Base-by-base conservation (phyloP, 2,888 invertebrate species). In the Tuberolachnus salignus region DNA sequence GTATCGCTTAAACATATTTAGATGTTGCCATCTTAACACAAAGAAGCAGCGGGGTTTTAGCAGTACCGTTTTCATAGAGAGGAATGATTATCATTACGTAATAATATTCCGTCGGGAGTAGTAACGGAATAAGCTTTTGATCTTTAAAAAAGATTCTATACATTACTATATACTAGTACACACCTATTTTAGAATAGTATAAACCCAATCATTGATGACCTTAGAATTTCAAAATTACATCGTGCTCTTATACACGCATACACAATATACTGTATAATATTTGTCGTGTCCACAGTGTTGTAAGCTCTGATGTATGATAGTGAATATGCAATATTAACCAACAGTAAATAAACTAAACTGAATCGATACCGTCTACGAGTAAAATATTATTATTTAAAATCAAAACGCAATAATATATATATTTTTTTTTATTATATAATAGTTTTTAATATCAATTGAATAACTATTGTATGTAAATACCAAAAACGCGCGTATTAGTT, bases 51-150 rank as follows among this genome's bases (percentile, higher is more conserved):
- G 11, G n/a, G 19, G 26, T 34, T 67, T 14, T 46, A 46, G 23
- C 13, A 14, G 34, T 49, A 34, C 21, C 14, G 11, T 57, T 70
- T 71, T 59, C 46, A 49, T n/a, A n/a, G n/a, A 59, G 3, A n/a
- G 2, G 8, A 44, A 1, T 16, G n/a, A 57, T n/a, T n/a, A 57
- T 55, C 42, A 9, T 21, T 8, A 44, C 14, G 26, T 42, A 26
- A n/a, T 19, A 69, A 51, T 46, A 59, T 51, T 63, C 44, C 19
- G 26, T 1, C 16, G 51, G 21, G 51, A 63, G 49, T 21, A 34
- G 51, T 2, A 6, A 64, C 1, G 26, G 63, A 9, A 51, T 21
- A 57, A 23, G 57, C 71, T 21, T 73, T 34, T 73, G 73, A 73
- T 73, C 21, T 63, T 53, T 51, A 21, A 21, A 3, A 21, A 21